A percentile compares a stretch with the other conserved stretches of the same genome.
Conservation (phyloP, 2,888 invertebrate species). For the Flabesymbios commensalis region DNA sequence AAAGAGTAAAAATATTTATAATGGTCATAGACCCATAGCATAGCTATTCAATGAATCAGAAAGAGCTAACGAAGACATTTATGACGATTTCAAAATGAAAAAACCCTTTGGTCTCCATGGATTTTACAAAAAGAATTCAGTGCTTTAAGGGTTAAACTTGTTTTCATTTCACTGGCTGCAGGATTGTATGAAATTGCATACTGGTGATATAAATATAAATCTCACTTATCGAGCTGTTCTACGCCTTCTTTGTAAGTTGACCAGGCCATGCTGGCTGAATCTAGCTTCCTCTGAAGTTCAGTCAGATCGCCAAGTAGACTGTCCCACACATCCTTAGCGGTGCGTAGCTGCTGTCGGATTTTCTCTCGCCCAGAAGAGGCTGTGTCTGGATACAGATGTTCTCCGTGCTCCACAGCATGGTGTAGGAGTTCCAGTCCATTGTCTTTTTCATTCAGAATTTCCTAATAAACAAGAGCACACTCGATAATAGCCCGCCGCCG, state of each 20-base stretch:
- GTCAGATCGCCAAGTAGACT: slow-evolving; percentile 77
- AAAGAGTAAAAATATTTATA: too few relatives aligned
- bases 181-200: too few relatives aligned
- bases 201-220: too few relatives aligned
- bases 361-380: slow-evolving; percentile 87
- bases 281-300: slow-evolving; percentile 82
- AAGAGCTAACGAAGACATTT: too few relatives aligned
- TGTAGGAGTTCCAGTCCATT: slow-evolving; percentile 79
- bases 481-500: background rate
- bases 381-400: slow-evolving; percentile 87
- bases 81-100: too few relatives aligned
- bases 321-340: slow-evolving; percentile 63
- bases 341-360: slow-evolving; percentile 80
- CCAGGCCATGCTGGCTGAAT: slow-evolving; percentile 87
- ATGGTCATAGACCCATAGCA: too few relatives aligned
- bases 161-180: too few relatives aligned
- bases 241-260: slow-evolving; percentile 87
- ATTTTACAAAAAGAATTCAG: too few relatives aligned
- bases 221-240: slow-evolving; percentile 73
- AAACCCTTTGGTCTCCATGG: too few relatives aligned
- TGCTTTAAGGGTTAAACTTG: too few relatives aligned
- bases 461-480: background rate
- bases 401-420: slow-evolving; percentile 77
- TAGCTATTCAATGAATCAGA: too few relatives aligned
- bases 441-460: slow-evolving; percentile 72